Evolutionary conservation across 2,113 vertebrate species (phyloP), one percentile per base, ranked within the genome.

Genomic region (Donacobius atricapilla): DNA sequence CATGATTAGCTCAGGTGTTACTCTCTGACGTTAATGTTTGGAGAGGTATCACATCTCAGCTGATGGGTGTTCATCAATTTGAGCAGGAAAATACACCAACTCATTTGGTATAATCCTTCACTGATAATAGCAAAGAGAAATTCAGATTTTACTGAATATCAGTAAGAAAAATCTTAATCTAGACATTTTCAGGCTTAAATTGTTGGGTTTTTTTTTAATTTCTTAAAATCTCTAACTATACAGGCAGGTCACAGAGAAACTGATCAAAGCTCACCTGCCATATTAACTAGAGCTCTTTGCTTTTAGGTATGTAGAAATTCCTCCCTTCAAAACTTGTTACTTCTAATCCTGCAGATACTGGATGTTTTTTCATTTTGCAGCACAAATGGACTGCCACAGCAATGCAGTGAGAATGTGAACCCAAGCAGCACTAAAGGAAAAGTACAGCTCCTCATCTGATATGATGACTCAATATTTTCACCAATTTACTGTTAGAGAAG

Each of bases 191-290:
- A 22, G 24, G 27, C 8, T 65, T 69, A 33, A 37, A 4, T 3
- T 47, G 5, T 13, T 4, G 12, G n/a, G n/a, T n/a, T n/a, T 64
- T 54, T 25, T 72, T 80, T 33, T 60, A 8, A 10, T 64, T 83
- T 83, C 57, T 39, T 56, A 76, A 75, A 61, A 25, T 42, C 28
- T 58, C 31, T 19, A 40, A 37, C 13, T 63, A 4, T 27, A 45
- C 2, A 37, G 6, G 8, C 18, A 77, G 11, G 6, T 50, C 17
- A 11, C 9, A 81, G 27, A 91, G 19, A 68, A 76, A 30, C 56
- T 10, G 3, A 9, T 17, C 53, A 64, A 72, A 63, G 2, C 0
- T 4, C 31, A 44, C 13, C 27, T 83, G 33, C 17, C 0, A 0
- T 18, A 20, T 31, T 68, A 60, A 24, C 21, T 60, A 30, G 10